phyloP scores from a whole-genome alignment of 2,888 invertebrate genomes.

The Apotomis turbidana region DNA sequence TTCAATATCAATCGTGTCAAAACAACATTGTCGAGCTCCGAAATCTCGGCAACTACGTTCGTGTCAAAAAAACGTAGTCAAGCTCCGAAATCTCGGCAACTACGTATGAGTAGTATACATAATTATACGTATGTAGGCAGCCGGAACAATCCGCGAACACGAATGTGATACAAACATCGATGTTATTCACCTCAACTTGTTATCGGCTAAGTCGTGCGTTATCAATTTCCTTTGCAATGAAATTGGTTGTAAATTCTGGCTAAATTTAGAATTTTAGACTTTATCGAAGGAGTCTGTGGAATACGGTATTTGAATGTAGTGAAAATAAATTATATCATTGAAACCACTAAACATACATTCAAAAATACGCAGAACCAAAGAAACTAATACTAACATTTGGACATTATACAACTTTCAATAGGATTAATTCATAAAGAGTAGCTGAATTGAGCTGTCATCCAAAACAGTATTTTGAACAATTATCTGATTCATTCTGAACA shows the following conservation, averaged over 20 bases:
- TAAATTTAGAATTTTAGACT: not conserved
- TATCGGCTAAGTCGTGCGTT: constrained; percentile 30
- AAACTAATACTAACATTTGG: no score
- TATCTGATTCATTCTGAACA: no score
- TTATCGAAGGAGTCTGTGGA: not conserved
- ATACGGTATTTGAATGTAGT: no score
- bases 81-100: not conserved
- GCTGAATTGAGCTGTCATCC: no score
- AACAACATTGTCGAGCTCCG: not conserved
- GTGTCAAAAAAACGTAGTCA: not conserved
- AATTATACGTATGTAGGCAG: constrained; percentile 6
- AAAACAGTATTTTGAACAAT: no score
- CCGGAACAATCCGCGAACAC: constrained; percentile 14
- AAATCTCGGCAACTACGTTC: not conserved
- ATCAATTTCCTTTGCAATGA: constrained; percentile 30
- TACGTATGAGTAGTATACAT: not conserved
- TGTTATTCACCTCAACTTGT: constrained; percentile 37
- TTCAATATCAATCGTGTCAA: not conserved
- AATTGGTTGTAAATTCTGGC: not conserved
- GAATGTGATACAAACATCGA: constrained; percentile 27
- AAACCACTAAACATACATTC: no score
- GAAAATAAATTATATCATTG: no score
- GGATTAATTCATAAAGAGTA: no score
- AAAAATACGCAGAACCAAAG: no score
- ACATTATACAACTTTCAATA: no score